Percentiles rank a stretch among this genome's conserved stretches.
phyloP scores from a whole-genome alignment of 2,113 vertebrate genomes.

The Boulengeromyrus knoepffleri region DNA sequence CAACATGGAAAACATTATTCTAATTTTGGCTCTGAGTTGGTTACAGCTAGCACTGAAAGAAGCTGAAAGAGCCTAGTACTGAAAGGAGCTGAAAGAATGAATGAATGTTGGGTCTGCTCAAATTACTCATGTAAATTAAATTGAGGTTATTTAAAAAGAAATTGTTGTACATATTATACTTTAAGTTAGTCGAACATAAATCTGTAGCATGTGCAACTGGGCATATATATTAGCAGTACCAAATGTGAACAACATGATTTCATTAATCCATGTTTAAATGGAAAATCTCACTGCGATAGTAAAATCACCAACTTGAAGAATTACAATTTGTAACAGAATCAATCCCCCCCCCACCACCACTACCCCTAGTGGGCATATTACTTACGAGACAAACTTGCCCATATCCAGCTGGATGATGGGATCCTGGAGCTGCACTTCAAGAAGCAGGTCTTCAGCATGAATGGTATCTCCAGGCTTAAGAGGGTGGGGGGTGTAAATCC shows the following conservation, averaged over 20 bases:
- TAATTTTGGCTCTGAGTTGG: background rate
- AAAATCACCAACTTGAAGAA: background rate
- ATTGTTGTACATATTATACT: background rate
- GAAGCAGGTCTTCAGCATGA: constrained; percentile 72
- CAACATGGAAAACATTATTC: background rate
- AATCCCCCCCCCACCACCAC: background rate
- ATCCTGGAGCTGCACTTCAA: constrained; percentile 80
- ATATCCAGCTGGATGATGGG: constrained; percentile 87
- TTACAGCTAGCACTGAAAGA: background rate
- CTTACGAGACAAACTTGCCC: constrained; percentile 98
- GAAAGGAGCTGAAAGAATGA: background rate
- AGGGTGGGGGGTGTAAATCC: constrained; percentile 77
- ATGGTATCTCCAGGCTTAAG: constrained; percentile 60
- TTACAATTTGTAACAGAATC: background rate
- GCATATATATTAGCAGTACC: background rate
- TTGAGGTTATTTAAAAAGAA: too few relatives aligned
- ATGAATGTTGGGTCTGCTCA: too few relatives aligned
- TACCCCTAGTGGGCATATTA: constrained; percentile 32
- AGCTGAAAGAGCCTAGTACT: background rate
- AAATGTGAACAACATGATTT: background rate
- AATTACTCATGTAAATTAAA: too few relatives aligned
- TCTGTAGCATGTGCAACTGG: background rate
- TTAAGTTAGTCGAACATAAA: background rate
- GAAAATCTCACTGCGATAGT: background rate
- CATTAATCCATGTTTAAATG: background rate